These are phyloP conservation scores for Apeira syringaria DNA, from an alignment of 2,888 invertebrate genomes.

Conservation along the genomic window DNA sequence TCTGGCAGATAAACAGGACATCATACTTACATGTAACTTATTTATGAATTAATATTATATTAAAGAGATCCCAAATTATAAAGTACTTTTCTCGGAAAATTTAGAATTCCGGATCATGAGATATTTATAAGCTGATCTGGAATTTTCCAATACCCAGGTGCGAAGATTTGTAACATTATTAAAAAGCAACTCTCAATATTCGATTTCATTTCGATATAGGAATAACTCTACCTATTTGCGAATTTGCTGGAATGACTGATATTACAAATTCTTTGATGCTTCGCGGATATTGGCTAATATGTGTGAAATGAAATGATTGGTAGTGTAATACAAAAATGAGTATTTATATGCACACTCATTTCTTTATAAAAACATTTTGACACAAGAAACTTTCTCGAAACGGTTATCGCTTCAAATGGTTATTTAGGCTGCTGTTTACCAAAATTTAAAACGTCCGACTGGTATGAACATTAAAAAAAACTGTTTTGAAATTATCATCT, in stretches of 20 bases:
- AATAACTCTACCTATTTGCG: conserved; percentile 1
- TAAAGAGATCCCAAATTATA: background rate
- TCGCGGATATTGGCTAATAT: background rate
- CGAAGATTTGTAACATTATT: conserved; percentile 6
- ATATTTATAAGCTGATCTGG: conserved; percentile 1
- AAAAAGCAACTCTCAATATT: conserved; percentile 2
- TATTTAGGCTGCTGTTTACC: no score
- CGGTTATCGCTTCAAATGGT: no score
- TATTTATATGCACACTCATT: no score
- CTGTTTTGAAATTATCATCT: no score
- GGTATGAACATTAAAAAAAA: no score
- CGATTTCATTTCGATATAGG: background rate
- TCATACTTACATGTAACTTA: no score
- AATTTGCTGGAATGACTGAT: background rate
- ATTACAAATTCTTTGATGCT: conserved; percentile 11
- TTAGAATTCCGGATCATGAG: background rate
- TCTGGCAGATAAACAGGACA: no score
- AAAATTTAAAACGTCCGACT: no score
- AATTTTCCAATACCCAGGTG: conserved; percentile 6
- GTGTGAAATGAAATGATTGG: conserved; percentile 4
- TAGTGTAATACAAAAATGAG: no score
- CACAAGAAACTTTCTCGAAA: no score
- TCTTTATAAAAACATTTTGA: no score
- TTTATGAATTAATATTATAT: no score
- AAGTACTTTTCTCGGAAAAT: background rate